Base-by-base conservation (phyloP, 2,113 vertebrate genomes). In the Charadrius vociferus region DNA sequence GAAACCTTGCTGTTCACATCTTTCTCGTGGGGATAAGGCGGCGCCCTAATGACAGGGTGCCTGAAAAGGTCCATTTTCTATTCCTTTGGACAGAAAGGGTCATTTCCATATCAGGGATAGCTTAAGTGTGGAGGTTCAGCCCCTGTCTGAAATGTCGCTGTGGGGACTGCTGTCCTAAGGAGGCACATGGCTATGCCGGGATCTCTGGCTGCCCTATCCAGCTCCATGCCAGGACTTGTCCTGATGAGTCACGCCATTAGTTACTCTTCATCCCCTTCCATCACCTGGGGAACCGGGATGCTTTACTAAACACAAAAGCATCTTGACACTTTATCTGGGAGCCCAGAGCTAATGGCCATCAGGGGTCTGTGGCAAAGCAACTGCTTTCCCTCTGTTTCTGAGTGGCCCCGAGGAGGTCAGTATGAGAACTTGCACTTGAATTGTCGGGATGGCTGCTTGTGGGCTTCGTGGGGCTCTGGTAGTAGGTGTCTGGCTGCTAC, bases 101-200 rank as follows among this genome's bases (percentile, higher is more conserved):
- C 17, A 49, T 63, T 78, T 88, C 47, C 9, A 6, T 41, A 26
- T 67, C 30, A 26, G 41, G 24, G 15, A 6, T 20, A 15, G 34
- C 45, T 82, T 71, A 65, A 34, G 14, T 6, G 30, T n/a, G 36
- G 12, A 14, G 19, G 9, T 85, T 72, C 62, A 77, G 34, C 30
- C 36, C 10, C 18, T 43, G 11, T 21, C 17, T 24, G 30, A 59
- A 49, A 78, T 34, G 29, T 61, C 5, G 0, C 41, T 22, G 23
- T 45, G 22, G 19, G 23, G 10, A 20, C 47, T 74, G 56, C 56
- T 75, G 29, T 75, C 27, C 52, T 52, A 59, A 27, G 63, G 32
- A 72, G 39, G 26, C 8, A 4, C 1, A 1, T 0, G 1, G 30
- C 30, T 67, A 15, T 3, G 0, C 34, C 3, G 11, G 41, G 50